phyloP scores from a whole-genome alignment of 1,140 invertebrate genomes.

The Drosophila varians region DNA sequence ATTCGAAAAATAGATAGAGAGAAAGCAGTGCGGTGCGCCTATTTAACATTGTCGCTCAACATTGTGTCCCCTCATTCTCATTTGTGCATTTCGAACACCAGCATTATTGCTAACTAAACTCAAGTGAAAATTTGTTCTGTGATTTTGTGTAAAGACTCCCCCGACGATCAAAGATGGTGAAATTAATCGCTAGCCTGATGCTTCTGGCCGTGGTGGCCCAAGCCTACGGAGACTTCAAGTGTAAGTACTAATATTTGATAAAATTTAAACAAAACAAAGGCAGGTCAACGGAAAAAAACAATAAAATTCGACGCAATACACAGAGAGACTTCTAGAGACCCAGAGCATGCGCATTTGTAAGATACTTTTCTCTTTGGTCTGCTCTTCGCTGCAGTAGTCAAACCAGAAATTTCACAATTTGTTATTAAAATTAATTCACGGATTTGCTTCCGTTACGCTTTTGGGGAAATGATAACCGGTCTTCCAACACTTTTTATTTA shows the following conservation, averaged over 20 bases:
- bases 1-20: slow-evolving; percentile 32
- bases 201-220: slow-evolving; percentile 63
- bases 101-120: slow-evolving; percentile 16
- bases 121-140: slow-evolving; percentile 73
- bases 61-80: slow-evolving; percentile 70
- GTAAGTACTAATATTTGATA: slow-evolving; percentile 49
- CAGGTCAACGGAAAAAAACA: slow-evolving; percentile 52
- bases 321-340: slow-evolving; percentile 20
- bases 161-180: slow-evolving; percentile 70
- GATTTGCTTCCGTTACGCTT: slow-evolving; percentile 31
- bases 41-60: slow-evolving; percentile 65
- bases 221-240: slow-evolving; percentile 64
- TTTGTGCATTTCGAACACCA: slow-evolving; percentile 69
- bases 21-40: slow-evolving; percentile 44
- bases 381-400: slow-evolving; percentile 19
- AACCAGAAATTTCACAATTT: slow-evolving; percentile 28
- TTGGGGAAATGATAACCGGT: slow-evolving; percentile 37
- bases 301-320: slow-evolving; percentile 67
- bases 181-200: slow-evolving; percentile 63
- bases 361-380: slow-evolving; percentile 32
- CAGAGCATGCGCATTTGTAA: slow-evolving; percentile 32
- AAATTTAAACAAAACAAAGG: slow-evolving; percentile 55
- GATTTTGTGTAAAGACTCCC: slow-evolving; percentile 76
- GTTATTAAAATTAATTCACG: slow-evolving; percentile 20
- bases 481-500: slow-evolving; percentile 24